These are phyloP conservation scores for Planococcus citri DNA, from an alignment of 1,140 invertebrate genomes.

Conservation along the genomic window DNA sequence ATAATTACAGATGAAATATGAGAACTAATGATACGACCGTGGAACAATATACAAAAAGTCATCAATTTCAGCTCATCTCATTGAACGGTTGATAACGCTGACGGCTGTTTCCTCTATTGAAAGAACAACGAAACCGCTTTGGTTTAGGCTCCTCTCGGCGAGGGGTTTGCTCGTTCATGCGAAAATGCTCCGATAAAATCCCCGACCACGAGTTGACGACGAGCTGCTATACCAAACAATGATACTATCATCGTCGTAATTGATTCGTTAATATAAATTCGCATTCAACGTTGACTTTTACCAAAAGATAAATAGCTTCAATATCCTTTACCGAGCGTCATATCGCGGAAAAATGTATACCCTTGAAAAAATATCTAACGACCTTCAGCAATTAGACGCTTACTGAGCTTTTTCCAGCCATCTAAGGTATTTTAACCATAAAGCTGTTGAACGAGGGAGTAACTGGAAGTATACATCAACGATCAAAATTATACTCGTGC, in stretches of 20 bases:
- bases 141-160: background rate
- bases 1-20: slow-evolving; percentile 8
- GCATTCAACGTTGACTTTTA: background rate
- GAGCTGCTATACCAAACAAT: background rate
- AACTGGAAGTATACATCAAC: too few species aligned
- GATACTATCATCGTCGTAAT: background rate
- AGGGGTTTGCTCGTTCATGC: slow-evolving; percentile 1
- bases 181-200: background rate
- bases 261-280: slow-evolving; percentile 8
- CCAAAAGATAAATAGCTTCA: slow-evolving; percentile 2
- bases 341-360: background rate
- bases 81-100: slow-evolving; percentile 1
- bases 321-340: background rate
- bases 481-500: too few species aligned
- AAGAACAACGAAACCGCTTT: slow-evolving; percentile 2
- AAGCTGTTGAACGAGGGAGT: too few species aligned
- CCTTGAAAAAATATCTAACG: background rate
- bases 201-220: background rate
- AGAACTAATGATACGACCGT: slow-evolving; percentile 1
- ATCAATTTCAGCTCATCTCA: slow-evolving; percentile 6
- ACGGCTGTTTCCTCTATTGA: slow-evolving; percentile 6
- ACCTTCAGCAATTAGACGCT: background rate
- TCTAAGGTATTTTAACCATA: background rate
- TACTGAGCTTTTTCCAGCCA: background rate
- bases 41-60: slow-evolving; percentile 7